Conservation (phyloP, 2,888 invertebrate species). For the Limnephilus rhombicus region DNA sequence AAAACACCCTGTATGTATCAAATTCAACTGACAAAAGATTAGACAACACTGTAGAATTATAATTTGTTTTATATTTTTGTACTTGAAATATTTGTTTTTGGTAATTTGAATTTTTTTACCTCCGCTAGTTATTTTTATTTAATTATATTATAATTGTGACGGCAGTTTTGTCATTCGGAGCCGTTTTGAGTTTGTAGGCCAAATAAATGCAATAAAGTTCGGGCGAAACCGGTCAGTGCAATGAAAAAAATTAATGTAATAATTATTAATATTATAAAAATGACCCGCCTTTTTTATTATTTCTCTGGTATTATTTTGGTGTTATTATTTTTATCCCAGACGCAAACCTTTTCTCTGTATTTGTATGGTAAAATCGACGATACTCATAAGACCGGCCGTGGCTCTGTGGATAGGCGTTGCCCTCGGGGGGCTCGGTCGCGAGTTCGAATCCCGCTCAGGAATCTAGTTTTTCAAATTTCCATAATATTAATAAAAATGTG, state of each 20-base stretch:
- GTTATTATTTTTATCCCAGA: slow-evolving; percentile 31
- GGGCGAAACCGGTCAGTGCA: not conserved
- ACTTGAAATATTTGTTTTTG: too few species aligned
- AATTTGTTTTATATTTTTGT: not conserved
- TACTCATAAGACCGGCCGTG: not conserved
- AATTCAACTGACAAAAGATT: too few species aligned
- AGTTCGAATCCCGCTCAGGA: slow-evolving; percentile 70
- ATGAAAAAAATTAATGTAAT: not conserved
- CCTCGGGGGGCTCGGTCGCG: slow-evolving; percentile 62
- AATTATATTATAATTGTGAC: not conserved
- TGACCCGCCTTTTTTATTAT: too few species aligned
- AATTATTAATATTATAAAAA: not conserved
- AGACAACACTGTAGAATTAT: not conserved
- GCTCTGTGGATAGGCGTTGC: not conserved
- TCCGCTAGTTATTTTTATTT: too few species aligned
- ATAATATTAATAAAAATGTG: not conserved
- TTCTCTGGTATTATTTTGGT: not conserved
- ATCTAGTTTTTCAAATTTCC: not conserved
- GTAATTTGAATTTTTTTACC: too few species aligned
- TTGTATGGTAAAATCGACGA: not conserved
- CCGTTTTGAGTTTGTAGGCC: not conserved
- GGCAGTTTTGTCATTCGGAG: not conserved
- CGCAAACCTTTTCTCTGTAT: slow-evolving; percentile 30
- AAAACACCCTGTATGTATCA: not conserved
- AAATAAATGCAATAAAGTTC: not conserved